phyloP scores from a whole-genome alignment of 2,113 vertebrate species.

The Otolemur garnettii region DNA sequence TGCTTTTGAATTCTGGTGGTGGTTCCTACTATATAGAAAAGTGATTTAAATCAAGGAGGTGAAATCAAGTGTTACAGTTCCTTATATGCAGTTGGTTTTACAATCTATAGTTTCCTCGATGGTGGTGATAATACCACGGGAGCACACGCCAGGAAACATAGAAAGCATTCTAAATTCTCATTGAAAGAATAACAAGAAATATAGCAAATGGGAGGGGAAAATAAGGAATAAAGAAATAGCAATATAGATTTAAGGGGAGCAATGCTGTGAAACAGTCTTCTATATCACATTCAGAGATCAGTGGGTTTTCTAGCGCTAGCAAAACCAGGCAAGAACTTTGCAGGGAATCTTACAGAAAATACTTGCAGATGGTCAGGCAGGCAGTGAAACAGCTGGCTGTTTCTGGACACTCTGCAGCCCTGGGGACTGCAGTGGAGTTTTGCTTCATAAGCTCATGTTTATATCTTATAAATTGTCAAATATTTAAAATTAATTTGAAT shows the following conservation, averaged over 20 bases:
- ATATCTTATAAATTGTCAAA: conserved; percentile 12
- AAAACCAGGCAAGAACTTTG: background rate
- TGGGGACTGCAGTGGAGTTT: background rate
- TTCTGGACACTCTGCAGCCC: background rate
- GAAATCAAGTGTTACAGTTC: background rate
- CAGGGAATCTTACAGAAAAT: conserved; percentile 35
- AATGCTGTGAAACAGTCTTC: background rate
- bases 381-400: background rate
- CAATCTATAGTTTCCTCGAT: background rate
- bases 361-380: background rate
- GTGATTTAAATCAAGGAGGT: conserved; percentile 3
- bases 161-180: conserved; percentile 36
- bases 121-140: background rate
- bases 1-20: conserved; percentile 25
- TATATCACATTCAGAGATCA: conserved; percentile 19
- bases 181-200: conserved; percentile 29
- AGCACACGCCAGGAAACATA: background rate
- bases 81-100: background rate
- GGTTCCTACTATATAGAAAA: conserved; percentile 46
- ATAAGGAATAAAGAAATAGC: conserved; percentile 8
- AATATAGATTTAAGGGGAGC: background rate
- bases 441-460: conserved; percentile 9
- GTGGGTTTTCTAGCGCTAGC: background rate
- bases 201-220: background rate
- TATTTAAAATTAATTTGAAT: background rate